Conservation (phyloP, 2,888 invertebrate species). For the Hypsopygia costalis region DNA sequence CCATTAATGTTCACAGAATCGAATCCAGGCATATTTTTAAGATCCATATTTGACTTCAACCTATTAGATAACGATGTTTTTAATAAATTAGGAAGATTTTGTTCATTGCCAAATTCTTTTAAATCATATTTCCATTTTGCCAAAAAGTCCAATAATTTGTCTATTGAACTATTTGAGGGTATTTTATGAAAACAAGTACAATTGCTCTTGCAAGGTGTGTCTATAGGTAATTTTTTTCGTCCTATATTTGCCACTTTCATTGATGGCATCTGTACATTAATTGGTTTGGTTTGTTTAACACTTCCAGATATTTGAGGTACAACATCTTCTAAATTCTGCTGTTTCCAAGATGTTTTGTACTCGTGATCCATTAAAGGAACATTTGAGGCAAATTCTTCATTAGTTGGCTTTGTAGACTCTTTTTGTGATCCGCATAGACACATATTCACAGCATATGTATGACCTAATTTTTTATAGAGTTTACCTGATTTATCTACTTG, state of each 20-base stretch:
- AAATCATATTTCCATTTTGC: conserved; percentile 40
- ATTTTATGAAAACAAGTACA: conserved; percentile 56
- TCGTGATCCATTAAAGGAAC: neutral
- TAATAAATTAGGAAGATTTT: too few relatives aligned
- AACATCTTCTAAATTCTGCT: conserved; percentile 23
- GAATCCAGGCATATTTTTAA: too few relatives aligned
- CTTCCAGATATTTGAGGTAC: conserved; percentile 22
- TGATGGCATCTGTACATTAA: conserved; percentile 22
- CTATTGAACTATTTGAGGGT: conserved; percentile 61
- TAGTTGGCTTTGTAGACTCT: conserved; percentile 20
- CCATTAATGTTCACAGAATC: neutral
- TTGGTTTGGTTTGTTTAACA: conserved; percentile 39
- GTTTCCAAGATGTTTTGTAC: conserved; percentile 19
- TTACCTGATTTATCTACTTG: conserved; percentile 25
- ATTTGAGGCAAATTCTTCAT: conserved; percentile 12
- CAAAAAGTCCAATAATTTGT: conserved; percentile 50
- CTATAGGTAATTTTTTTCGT: conserved; percentile 16
- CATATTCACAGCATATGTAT: conserved; percentile 54
- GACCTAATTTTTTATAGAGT: conserved; percentile 27
- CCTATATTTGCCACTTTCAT: conserved; percentile 17
- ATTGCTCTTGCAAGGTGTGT: conserved; percentile 33
- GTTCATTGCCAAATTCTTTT: neutral
- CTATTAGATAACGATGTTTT: too few relatives aligned
- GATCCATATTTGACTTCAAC: too few relatives aligned
- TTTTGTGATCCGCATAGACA: conserved; percentile 50